Percentiles rank a stretch among this genome's conserved stretches.
These are phyloP conservation scores for Siniperca scherzeri DNA, from an alignment of 2,797 vertebrate species.

Conservation along the genomic window DNA sequence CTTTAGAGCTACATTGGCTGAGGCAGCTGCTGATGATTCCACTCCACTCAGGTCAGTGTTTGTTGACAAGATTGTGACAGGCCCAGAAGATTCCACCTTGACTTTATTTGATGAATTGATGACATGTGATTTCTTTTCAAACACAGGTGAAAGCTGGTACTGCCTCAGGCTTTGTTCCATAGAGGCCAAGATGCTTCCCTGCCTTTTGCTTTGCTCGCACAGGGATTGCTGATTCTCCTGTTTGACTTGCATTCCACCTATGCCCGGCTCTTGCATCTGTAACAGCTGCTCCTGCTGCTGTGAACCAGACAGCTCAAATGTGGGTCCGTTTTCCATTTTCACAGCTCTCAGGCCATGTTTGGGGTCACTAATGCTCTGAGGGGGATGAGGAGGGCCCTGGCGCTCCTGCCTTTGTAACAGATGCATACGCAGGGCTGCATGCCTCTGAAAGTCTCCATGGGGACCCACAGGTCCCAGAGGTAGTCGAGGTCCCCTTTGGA, in stretches of 20 bases:
- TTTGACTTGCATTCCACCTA: slow-evolving; percentile 73
- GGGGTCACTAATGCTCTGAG: slow-evolving; percentile 81
- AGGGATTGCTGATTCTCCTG: slow-evolving; percentile 82
- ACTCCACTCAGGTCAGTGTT: slow-evolving; percentile 83
- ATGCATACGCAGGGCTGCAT: slow-evolving; percentile 93
- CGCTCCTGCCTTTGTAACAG: slow-evolving; percentile 93
- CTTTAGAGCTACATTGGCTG: slow-evolving; percentile 68
- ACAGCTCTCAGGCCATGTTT: slow-evolving; percentile 80
- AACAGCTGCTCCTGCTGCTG: slow-evolving; percentile 68
- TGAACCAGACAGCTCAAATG: slow-evolving; percentile 73
- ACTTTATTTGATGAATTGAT: slow-evolving; percentile 91
- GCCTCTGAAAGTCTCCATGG: slow-evolving; percentile 89
- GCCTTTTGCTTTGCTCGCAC: slow-evolving; percentile 74
- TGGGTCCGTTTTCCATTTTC: slow-evolving; percentile 89
- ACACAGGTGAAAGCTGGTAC: slow-evolving; percentile 92
- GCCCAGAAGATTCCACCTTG: slow-evolving; percentile 93
- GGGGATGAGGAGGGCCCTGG: slow-evolving; percentile 84
- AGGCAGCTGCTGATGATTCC: slow-evolving; percentile 75
- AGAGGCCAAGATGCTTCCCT: slow-evolving; percentile 93
- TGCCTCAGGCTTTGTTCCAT: slow-evolving; percentile 97
- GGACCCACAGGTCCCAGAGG: slow-evolving; percentile 79
- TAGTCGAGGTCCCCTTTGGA: slow-evolving; percentile 82
- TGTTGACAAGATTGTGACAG: slow-evolving; percentile 91
- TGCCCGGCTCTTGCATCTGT: slow-evolving; percentile 78
- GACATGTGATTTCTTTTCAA: slow-evolving; percentile 91